Conservation (phyloP, 1,140 invertebrate species). For the Bombus soroeensis region DNA sequence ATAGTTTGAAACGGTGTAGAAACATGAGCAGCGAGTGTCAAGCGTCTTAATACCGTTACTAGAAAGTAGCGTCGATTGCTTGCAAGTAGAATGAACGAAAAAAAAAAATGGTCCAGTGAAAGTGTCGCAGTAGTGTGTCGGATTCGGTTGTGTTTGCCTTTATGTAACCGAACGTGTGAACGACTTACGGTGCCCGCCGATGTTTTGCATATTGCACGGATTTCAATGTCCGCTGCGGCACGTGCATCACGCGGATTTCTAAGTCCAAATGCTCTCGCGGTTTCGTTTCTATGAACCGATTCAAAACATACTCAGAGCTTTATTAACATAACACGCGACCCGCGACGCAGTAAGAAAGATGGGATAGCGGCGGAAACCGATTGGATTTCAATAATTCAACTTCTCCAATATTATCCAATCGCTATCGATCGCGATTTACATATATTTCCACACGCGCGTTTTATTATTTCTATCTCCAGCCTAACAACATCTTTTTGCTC, state of each 20-base stretch:
- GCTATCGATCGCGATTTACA: neutral
- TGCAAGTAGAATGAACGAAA: conserved; percentile 25
- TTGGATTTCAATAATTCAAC: conserved; percentile 13
- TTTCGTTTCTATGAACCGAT: neutral
- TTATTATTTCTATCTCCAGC: conserved; percentile 11
- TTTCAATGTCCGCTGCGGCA: neutral
- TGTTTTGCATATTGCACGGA: neutral
- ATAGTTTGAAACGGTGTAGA: neutral
- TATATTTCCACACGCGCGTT: neutral
- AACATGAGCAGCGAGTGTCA: neutral
- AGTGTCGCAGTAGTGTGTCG: conserved; percentile 41
- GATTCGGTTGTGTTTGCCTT: conserved; percentile 42
- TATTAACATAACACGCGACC: neutral
- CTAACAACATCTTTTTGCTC: neutral
- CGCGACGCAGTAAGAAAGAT: neutral
- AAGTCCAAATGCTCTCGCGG: neutral
- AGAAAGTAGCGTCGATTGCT: conserved; percentile 46
- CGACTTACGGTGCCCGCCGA: neutral
- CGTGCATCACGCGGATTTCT: neutral
- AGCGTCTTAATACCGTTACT: conserved; percentile 46
- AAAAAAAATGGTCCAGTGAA: conserved; percentile 59
- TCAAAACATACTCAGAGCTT: neutral
- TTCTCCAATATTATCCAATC: conserved; percentile 1
- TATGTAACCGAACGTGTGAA: conserved; percentile 46
- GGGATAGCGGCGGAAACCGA: neutral